phyloP scores from a whole-genome alignment of 2,113 vertebrate genomes.

The Leptobrachium ailaonicum region DNA sequence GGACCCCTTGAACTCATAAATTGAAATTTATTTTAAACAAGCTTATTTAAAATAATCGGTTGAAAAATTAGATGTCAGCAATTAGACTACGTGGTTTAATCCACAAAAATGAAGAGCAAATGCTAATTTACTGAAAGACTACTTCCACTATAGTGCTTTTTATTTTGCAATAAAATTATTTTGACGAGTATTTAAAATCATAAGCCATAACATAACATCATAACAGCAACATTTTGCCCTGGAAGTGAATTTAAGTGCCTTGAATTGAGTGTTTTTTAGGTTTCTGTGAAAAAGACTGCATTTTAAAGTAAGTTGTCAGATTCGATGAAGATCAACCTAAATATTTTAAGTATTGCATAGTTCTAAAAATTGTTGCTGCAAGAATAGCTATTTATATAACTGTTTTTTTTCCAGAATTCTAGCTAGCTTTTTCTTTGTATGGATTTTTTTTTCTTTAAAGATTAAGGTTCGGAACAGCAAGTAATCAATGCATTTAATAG shows the following conservation, averaged over 20 bases:
- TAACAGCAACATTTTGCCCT: conserved; percentile 2
- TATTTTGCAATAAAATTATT: not conserved
- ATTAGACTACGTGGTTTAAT: too few species aligned
- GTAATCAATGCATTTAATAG: too few species aligned
- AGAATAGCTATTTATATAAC: conserved; percentile 34
- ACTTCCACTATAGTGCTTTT: not conserved
- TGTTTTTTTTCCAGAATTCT: conserved; percentile 11
- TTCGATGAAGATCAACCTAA: conserved; percentile 34
- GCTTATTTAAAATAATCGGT: too few species aligned
- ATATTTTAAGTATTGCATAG: conserved; percentile 44
- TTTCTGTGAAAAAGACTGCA: conserved; percentile 41
- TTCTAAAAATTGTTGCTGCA: conserved; percentile 29
- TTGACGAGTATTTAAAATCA: conserved; percentile 3
- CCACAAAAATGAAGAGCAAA: too few species aligned
- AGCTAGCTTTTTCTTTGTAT: conserved; percentile 1
- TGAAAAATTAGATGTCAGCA: too few species aligned
- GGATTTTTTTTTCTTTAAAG: not conserved
- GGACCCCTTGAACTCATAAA: too few species aligned
- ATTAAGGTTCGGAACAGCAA: not conserved
- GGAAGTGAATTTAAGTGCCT: conserved; percentile 19
- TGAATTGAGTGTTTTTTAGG: conserved; percentile 25
- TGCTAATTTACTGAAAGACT: too few species aligned
- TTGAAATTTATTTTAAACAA: too few species aligned
- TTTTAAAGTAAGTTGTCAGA: conserved; percentile 44
- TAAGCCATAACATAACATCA: not conserved